A percentile compares a stretch with the other conserved stretches of the same genome.
Evolutionary conservation across 2,888 invertebrate species (phyloP).

Genomic region (Netelia virgata): DNA sequence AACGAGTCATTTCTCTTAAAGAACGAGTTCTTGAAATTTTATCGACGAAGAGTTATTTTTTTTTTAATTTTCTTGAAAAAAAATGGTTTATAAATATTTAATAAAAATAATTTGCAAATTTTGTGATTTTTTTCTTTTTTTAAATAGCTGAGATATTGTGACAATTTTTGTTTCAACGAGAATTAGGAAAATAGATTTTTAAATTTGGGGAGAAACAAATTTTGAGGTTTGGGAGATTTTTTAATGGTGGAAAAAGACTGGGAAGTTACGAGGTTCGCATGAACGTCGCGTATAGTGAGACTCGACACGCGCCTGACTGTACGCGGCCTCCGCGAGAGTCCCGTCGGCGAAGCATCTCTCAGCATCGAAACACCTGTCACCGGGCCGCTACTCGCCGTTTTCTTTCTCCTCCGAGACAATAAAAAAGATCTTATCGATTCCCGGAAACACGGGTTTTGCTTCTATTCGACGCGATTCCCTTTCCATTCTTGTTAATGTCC

Average conservation of each 20-base stretch:
- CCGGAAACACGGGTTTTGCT: neutral
- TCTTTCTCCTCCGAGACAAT: neutral
- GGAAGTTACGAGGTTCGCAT: too few species aligned
- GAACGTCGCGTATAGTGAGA: neutral
- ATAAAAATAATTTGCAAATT: neutral
- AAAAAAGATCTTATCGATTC: constrained; percentile 12
- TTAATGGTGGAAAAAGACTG: too few species aligned
- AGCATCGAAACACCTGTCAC: constrained; percentile 43
- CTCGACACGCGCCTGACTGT: constrained; percentile 25
- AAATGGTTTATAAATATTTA: neutral
- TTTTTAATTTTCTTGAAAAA: too few species aligned
- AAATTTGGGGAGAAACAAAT: too few species aligned
- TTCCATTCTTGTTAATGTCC: neutral
- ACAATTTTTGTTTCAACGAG: too few species aligned
- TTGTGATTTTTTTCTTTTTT: neutral
- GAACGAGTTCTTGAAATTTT: too few species aligned
- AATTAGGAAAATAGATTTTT: too few species aligned
- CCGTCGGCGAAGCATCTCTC: neutral
- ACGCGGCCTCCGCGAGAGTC: constrained; percentile 8
- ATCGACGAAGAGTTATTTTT: too few species aligned
- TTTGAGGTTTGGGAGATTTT: too few species aligned
- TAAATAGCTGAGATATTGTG: too few species aligned
- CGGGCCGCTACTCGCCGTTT: neutral
- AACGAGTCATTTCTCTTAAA: neutral
- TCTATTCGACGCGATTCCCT: neutral